phyloP scores from a whole-genome alignment of 2,888 invertebrate species.

The Cylloceria caligata region DNA sequence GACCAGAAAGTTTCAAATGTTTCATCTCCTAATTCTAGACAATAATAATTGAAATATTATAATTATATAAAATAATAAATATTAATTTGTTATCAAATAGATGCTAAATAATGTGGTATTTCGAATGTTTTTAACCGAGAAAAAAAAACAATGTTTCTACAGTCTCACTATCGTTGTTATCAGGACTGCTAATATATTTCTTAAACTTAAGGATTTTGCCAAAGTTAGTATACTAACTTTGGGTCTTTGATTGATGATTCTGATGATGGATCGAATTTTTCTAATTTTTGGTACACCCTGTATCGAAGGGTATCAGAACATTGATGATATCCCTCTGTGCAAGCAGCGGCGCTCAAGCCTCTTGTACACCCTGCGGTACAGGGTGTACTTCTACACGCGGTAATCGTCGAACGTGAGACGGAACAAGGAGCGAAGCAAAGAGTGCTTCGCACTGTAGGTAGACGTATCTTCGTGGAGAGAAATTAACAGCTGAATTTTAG shows the following conservation, averaged over 20 bases:
- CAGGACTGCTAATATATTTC: too few species aligned
- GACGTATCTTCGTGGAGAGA: conserved; percentile 70
- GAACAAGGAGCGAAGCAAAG: conserved; percentile 35
- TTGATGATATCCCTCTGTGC: background rate
- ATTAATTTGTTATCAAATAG: background rate
- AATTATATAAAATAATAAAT: too few species aligned
- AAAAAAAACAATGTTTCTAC: background rate
- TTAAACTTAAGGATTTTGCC: too few species aligned
- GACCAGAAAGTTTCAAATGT: too few species aligned
- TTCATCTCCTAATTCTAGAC: too few species aligned
- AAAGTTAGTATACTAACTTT: too few species aligned
- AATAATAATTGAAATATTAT: too few species aligned
- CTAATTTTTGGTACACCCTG: conserved; percentile 3
- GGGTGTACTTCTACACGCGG: conserved; percentile 42
- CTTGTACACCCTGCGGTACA: background rate
- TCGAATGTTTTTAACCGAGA: background rate
- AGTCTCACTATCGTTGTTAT: too few species aligned
- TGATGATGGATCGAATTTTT: too few species aligned
- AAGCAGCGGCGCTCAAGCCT: conserved; percentile 1
- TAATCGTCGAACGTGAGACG: conserved; percentile 48
- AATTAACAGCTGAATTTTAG: conserved; percentile 75
- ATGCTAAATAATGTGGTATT: background rate
- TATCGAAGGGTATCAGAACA: conserved; percentile 23
- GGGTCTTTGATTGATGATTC: too few species aligned
- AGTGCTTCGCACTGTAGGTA: conserved; percentile 48